Conservation (phyloP, 1,140 invertebrate species). For the Coelopa frigida region DNA sequence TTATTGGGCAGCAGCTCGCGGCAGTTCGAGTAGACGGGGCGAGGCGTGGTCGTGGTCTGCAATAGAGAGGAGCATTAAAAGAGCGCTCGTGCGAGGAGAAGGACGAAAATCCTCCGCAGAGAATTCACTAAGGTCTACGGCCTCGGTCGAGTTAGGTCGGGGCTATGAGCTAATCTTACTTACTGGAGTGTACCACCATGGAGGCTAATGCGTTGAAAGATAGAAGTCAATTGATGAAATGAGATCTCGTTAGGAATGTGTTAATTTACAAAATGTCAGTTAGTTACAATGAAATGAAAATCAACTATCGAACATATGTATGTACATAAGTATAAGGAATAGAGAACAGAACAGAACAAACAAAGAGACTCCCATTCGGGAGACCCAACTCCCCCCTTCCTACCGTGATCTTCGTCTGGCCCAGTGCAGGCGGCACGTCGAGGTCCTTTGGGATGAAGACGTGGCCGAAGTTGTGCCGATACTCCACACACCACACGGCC, state of each 20-base stretch:
- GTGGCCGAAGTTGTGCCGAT: slow-evolving; percentile 83
- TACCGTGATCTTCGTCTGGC: slow-evolving; percentile 83
- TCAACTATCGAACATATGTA: background rate
- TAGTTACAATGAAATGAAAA: too few relatives aligned
- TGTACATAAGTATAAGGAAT: background rate
- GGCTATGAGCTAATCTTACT: slow-evolving; percentile 48
- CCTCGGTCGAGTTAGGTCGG: too few relatives aligned
- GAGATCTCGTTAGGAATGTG: too few relatives aligned
- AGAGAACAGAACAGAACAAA: too few relatives aligned
- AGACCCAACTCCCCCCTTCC: too few relatives aligned
- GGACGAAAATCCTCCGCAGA: too few relatives aligned
- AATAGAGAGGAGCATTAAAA: background rate
- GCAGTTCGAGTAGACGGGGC: slow-evolving; percentile 60
- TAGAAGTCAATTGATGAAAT: too few relatives aligned
- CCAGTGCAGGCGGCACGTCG: slow-evolving; percentile 81
- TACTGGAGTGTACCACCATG: slow-evolving; percentile 85
- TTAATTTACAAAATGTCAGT: too few relatives aligned
- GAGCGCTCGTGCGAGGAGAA: too few relatives aligned
- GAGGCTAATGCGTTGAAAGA: slow-evolving; percentile 53
- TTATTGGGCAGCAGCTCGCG: slow-evolving; percentile 69
- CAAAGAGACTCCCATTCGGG: too few relatives aligned
- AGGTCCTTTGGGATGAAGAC: slow-evolving; percentile 80
- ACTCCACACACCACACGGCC: slow-evolving; percentile 80
- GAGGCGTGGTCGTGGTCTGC: slow-evolving; percentile 54
- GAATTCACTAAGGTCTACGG: too few relatives aligned